Conservation (phyloP, 1,140 invertebrate species). For the Aphaenogaster ashmeadi region DNA sequence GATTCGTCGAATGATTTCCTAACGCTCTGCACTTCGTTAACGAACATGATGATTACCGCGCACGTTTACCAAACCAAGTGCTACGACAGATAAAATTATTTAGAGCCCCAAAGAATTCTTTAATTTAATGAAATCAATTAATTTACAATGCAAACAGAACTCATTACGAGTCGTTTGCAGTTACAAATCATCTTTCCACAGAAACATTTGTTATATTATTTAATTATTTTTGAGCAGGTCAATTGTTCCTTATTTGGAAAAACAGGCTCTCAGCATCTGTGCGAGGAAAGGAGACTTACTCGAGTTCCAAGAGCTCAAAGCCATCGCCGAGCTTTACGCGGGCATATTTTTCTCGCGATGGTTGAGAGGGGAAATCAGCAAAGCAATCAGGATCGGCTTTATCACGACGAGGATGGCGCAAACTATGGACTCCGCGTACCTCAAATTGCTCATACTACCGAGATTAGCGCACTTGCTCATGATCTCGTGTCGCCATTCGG, state of each 20-base stretch:
- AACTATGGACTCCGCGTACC: slow-evolving; percentile 78
- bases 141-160: background rate
- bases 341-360: slow-evolving; percentile 86
- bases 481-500: slow-evolving; percentile 80
- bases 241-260: slow-evolving; percentile 74
- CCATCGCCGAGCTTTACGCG: slow-evolving; percentile 85
- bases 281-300: slow-evolving; percentile 80
- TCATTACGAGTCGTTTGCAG: background rate
- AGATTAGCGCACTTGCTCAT: slow-evolving; percentile 83
- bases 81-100: slow-evolving; percentile 54
- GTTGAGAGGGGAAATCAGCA: slow-evolving; percentile 81
- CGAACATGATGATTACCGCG: slow-evolving; percentile 86
- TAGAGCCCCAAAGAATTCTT: background rate
- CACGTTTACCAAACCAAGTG: slow-evolving; percentile 76
- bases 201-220: background rate
- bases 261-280: slow-evolving; percentile 81
- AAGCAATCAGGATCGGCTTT: slow-evolving; percentile 84
- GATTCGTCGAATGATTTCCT: slow-evolving; percentile 86
- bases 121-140: background rate
- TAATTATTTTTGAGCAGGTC: slow-evolving; percentile 63
- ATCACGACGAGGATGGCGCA: slow-evolving; percentile 82
- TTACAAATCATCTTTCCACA: background rate
- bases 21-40: slow-evolving; percentile 86
- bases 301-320: slow-evolving; percentile 85
- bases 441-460: slow-evolving; percentile 83